Conservation (phyloP, 1,140 invertebrate species). For the Caerostris extrusa region DNA sequence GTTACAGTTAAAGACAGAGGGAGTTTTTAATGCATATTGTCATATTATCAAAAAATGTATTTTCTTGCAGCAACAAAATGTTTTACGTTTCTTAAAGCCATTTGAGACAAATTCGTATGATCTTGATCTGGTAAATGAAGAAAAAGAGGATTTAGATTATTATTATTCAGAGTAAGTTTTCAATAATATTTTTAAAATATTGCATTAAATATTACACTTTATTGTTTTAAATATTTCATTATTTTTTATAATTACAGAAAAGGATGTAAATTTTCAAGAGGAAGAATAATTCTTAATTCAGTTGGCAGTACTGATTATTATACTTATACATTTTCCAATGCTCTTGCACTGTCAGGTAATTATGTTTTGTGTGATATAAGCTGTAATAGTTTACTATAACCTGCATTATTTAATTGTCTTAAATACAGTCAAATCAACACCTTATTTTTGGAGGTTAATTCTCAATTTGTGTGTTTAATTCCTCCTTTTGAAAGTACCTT, state of each 20-base stretch:
- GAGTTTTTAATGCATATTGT: too few relatives aligned
- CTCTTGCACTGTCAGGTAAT: conserved; percentile 89
- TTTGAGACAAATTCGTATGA: conserved; percentile 86
- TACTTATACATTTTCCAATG: conserved; percentile 93
- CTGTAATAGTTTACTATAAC: too few relatives aligned
- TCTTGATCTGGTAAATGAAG: conserved; percentile 86
- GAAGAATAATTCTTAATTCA: conserved; percentile 80
- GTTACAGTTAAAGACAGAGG: too few relatives aligned
- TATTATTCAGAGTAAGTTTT: conserved; percentile 85
- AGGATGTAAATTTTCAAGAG: conserved; percentile 80
- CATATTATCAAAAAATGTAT: background rate
- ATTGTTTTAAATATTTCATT: background rate
- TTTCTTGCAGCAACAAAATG: conserved; percentile 84
- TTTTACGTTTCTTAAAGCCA: conserved; percentile 86
- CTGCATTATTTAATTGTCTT: too few relatives aligned
- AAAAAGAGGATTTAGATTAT: conserved; percentile 93
- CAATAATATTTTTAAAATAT: background rate
- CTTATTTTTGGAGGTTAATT: too few relatives aligned
- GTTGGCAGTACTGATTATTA: conserved; percentile 83
- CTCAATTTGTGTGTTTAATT: too few relatives aligned
- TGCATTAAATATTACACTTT: background rate
- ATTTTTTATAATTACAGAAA: conserved; percentile 78
- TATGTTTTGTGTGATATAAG: background rate
- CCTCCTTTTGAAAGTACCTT: too few relatives aligned
- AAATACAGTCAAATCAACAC: too few relatives aligned